Evolutionary conservation across 2,113 vertebrate species (phyloP).

Genomic region (Sinocyclocheilus anshuiensis): DNA sequence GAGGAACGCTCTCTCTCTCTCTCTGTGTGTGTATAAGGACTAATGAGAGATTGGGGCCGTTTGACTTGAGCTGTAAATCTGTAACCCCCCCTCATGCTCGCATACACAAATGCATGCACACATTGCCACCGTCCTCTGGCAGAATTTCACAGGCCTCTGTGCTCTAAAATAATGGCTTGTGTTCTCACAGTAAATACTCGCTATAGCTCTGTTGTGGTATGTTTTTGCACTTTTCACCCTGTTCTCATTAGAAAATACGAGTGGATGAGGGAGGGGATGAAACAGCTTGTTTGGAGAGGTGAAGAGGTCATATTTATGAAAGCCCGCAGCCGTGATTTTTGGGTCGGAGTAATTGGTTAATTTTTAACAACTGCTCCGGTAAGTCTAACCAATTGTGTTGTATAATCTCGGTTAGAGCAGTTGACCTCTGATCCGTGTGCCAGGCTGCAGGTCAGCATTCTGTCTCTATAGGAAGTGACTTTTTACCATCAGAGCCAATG

Average conservation of each 20-base stretch:
- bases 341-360: constrained; percentile 54
- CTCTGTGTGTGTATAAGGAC: constrained; percentile 43
- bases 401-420: constrained; percentile 52
- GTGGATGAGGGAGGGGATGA: constrained; percentile 33
- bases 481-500: constrained; percentile 39
- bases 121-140: constrained; percentile 53
- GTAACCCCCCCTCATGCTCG: constrained; percentile 3
- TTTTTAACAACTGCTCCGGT: constrained; percentile 57
- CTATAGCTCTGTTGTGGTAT: constrained; percentile 64
- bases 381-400: constrained; percentile 49
- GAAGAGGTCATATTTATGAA: constrained; percentile 60
- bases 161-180: constrained; percentile 65
- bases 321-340: constrained; percentile 59
- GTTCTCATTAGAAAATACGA: constrained; percentile 54
- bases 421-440: constrained; percentile 53
- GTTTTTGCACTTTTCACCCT: constrained; percentile 70
- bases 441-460: constrained; percentile 43
- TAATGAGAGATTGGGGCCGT: constrained; percentile 67
- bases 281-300: constrained; percentile 54
- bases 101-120: constrained; percentile 27
- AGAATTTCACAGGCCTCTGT: constrained; percentile 62
- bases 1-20: constrained; percentile 36
- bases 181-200: constrained; percentile 64
- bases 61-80: constrained; percentile 61
- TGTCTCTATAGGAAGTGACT: constrained; percentile 54